Conservation (phyloP, 2,113 vertebrate species). For the Cinclus mexicanus region DNA sequence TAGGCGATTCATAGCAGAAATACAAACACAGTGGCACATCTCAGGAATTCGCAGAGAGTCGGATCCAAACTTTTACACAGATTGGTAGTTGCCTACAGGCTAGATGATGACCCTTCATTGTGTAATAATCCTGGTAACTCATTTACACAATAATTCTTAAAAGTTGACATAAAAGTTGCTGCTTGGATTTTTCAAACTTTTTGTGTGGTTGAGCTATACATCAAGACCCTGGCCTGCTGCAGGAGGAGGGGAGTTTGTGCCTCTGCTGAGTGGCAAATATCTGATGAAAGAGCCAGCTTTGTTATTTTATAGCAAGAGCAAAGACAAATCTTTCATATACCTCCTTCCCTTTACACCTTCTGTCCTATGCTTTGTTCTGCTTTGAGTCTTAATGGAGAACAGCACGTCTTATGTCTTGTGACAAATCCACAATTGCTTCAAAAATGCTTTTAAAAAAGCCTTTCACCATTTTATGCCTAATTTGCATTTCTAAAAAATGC, state of each 20-base stretch:
- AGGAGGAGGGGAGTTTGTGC: not conserved
- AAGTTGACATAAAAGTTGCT: not conserved
- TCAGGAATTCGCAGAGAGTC: not conserved
- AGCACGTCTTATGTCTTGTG: not conserved
- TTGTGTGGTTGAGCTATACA: rapidly evolving
- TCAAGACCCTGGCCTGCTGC: not conserved
- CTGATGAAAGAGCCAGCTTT: not conserved
- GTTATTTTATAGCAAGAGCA: constrained; percentile 11
- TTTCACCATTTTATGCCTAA: not conserved
- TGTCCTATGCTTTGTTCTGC: constrained; percentile 21
- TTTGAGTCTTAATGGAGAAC: not conserved
- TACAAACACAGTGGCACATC: not conserved
- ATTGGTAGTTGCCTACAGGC: not conserved
- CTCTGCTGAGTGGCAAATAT: not conserved
- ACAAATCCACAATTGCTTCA: not conserved
- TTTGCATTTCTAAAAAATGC: constrained; percentile 48
- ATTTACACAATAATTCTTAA: not conserved
- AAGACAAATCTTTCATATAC: not conserved
- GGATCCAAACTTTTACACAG: not conserved
- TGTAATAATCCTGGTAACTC: not conserved
- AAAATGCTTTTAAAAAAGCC: not conserved
- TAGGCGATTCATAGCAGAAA: not conserved
- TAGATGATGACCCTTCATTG: not conserved
- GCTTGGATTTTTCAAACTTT: not conserved
- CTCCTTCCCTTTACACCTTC: not conserved